Percentiles rank a stretch among this genome's conserved stretches.
These are phyloP conservation scores for Pteronura brasiliensis DNA, from an alignment of 2,113 vertebrate species.

Conservation along the genomic window DNA sequence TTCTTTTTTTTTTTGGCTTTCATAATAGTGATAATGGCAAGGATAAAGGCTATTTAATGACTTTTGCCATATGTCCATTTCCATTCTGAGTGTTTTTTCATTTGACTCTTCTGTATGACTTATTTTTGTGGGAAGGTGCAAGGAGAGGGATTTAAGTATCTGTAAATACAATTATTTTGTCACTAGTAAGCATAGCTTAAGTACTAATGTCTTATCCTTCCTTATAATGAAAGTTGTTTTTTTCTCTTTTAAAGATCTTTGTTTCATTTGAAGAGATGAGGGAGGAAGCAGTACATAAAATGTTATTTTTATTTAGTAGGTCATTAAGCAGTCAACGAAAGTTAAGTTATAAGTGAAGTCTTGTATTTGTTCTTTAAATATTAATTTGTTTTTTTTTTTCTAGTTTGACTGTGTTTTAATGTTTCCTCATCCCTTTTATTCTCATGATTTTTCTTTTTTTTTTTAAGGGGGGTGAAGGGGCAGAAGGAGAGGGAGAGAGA, in stretches of 20 bases:
- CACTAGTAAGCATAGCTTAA: neutral
- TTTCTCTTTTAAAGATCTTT: neutral
- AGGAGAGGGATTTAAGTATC: neutral
- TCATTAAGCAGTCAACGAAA: neutral
- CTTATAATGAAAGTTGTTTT: neutral
- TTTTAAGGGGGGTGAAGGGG: neutral
- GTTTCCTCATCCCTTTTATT: neutral
- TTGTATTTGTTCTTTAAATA: slow-evolving; percentile 12
- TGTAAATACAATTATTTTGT: neutral
- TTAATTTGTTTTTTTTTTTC: neutral
- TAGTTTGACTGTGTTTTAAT: neutral
- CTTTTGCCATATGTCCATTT: neutral
- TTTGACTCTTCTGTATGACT: neutral
- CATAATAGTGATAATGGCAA: neutral
- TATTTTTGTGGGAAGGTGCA: neutral
- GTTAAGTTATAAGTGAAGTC: neutral
- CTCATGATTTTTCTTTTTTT: neutral
- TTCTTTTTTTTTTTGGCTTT: neutral
- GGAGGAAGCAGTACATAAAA: neutral
- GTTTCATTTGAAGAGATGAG: neutral
- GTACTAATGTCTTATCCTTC: neutral
- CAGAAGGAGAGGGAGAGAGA: neutral
- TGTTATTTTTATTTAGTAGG: neutral
- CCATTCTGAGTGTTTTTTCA: neutral
- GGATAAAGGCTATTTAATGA: neutral